phyloP scores from a whole-genome alignment of 1,140 invertebrate species.

The Drosophila elegans region DNA sequence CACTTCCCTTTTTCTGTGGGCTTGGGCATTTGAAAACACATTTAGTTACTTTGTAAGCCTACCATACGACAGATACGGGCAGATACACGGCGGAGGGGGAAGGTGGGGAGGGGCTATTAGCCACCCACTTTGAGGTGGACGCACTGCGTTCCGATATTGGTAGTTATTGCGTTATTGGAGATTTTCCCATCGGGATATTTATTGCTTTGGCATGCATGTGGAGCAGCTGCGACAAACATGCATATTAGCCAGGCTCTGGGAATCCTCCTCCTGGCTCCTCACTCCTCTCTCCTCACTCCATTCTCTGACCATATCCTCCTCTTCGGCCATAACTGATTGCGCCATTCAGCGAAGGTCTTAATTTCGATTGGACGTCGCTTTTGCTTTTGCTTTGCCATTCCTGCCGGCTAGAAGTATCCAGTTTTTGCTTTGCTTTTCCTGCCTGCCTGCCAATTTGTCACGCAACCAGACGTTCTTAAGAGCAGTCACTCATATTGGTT shows the following conservation, averaged over 20 bases:
- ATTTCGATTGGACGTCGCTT: slow-evolving; percentile 63
- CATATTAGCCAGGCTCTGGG: slow-evolving; percentile 63
- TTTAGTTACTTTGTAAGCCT: slow-evolving; percentile 81
- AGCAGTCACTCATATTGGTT: slow-evolving; percentile 71
- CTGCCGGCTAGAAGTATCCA: slow-evolving; percentile 8
- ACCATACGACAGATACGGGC: slow-evolving; percentile 13
- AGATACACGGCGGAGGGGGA: slow-evolving; percentile 22
- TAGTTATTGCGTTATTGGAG: slow-evolving; percentile 83
- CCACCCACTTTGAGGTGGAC: slow-evolving; percentile 49
- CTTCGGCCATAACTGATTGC: slow-evolving; percentile 26
- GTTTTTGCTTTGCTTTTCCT: slow-evolving; percentile 15
- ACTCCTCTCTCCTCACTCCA: background rate
- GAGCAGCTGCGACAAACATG: slow-evolving; percentile 82
- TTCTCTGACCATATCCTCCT: background rate
- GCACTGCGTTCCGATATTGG: slow-evolving; percentile 69
- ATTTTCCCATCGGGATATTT: slow-evolving; percentile 78
- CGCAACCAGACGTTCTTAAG: slow-evolving; percentile 63
- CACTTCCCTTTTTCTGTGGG: slow-evolving; percentile 4
- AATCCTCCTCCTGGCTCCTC: background rate
- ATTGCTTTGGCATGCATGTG: slow-evolving; percentile 80
- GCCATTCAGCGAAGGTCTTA: slow-evolving; percentile 69
- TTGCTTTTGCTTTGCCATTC: slow-evolving; percentile 39
- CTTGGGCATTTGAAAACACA: slow-evolving; percentile 75
- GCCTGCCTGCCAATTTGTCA: slow-evolving; percentile 72
- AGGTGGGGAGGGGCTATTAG: no score